Base-by-base conservation (phyloP, 1,140 invertebrate genomes). In the Chrysopa pallens region DNA sequence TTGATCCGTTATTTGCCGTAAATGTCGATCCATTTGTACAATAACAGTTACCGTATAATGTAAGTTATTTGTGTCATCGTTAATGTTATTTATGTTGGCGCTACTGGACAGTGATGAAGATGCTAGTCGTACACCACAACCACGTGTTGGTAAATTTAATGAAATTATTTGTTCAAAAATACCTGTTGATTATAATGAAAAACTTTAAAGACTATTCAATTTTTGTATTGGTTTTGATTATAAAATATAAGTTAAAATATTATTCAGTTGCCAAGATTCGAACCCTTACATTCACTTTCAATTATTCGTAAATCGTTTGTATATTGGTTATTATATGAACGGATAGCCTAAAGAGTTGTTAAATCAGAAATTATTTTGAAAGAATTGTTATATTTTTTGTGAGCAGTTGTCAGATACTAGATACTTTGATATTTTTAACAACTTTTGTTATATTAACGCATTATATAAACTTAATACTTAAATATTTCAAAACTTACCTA, bases 1-100 rank as follows among this genome's bases (percentile, higher is more conserved):
- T 46, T 79, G 72, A 51, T 82, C 78, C 1, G 70, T 70, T 28
- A 73, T 75, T 55, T 80, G 77, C 47, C 79, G 72, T 17, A 83
- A 56, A 48, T 73, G 70, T 37, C 65, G 64, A 50, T 81, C 78
- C 68, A 78, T 78, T 53, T 83, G 80, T 0, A 80, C 61, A 39
- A 80, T 69, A 33, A 83, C 55, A 4, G 68, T 66, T 2, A 79
- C 70, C 6, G 68, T 68, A 52, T 78, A 78, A 48, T 72, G 68
- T 48, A 78, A 59, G 33, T 50, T 52, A 29, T 59, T 57, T n/a
- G 70, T 61, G 5, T 63, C 54, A 6, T 62, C 57, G 47, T 59
- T 65, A 45, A 47, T 59, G 39, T 42, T 49, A 5, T 23, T 23
- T 3, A 23, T 23, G 5, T 23, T 23, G 17, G 17, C 17, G 13